Base-by-base conservation (phyloP, 2,888 invertebrate genomes). In the Catocala nupta region DNA sequence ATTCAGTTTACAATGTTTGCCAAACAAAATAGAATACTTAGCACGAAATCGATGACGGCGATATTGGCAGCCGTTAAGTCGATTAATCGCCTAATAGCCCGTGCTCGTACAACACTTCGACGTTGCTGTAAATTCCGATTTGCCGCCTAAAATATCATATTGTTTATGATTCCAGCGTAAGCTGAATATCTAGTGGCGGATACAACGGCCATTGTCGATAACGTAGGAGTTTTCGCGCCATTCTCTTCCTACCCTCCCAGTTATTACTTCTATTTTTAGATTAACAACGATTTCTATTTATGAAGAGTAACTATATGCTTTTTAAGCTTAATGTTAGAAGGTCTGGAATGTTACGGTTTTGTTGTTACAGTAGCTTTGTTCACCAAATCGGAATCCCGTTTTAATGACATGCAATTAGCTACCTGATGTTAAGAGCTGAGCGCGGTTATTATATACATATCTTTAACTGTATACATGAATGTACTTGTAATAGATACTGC, bases 181-280 rank as follows among this genome's bases (percentile, higher is more conserved):
- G 70, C 74, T 65, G 61, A 74, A 78, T 77, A 70, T 65, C 16
- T 9, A 13, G 16, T 7, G 10, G 16, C 9, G 16, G 16, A 16
- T 47, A 7, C 16, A 47, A 13, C 5, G 12, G 63, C 62, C 61
- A 67, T 65, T 55, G 36, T 39, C 36, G 36, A 39, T 39, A 7
- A 39, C 6, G 71, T 73, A 68, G 70, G 67, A 71, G 73, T 59
- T 78, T 77, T 78, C 75, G 67, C 77, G 68, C 65, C 69, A 70
- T 71, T 74, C 63, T 67, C 60, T 52, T 65, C 48, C 56, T 56
- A 63, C 34, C 59, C 50, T 58, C 33, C 60, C 62, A n/a, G 1
- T 66, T 72, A 73, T 76, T 75, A 60, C 57, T 60, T 47, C 49
- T 63, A 65, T 60, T 70, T 65, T 65, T 60, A 65, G 61, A 44